Base-by-base conservation (phyloP, 2,113 vertebrate genomes). In the Galbula dea region DNA sequence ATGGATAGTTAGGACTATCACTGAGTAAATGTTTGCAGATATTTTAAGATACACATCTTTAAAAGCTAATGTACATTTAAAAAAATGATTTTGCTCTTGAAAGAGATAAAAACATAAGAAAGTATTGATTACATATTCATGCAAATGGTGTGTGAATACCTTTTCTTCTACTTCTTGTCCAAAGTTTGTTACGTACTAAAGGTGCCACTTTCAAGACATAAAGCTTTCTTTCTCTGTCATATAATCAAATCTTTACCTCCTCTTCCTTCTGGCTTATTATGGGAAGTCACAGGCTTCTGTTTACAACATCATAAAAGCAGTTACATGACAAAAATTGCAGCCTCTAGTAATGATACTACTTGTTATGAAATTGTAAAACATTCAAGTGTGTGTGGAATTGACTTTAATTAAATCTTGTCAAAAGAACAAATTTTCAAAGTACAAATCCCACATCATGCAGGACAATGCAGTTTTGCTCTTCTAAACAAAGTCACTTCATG, bases 381-480 rank as follows among this genome's bases (percentile, higher is more conserved):
- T 77, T 75, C n/a, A 78, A 78, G 29, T 58, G 21, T 51, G 88
- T 65, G 61, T 85, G 66, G 86, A 87, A 93, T 63, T 88, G 18
- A 69, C 78, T 95, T 96, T 90, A 96, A 97, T 97, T 95, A 97
- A 95, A 78, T 41, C 72, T 93, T 89, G 78, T 94, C 85, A 73
- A 93, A 93, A n/a, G 78, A 95, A 93, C 58, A 94, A 51, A 94
- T 93, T 96, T 96, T 86, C 93, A 77, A 93, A 94, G 88, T 61
- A 88, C 74, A 94, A 95, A 95, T 54, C 86, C 87, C 81, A 89
- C 27, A 82, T 84, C 79, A 68, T 73, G 49, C 65, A 94, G 63
- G 86, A 61, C 84, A 85, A 62, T 43, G 68, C 52, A 95, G 75
- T 91, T 55, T 32, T 63, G 30, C 66, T 92, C 63, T 89, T 77